Conservation (phyloP, 1,140 invertebrate genomes). For the Doryteuthis pealeii region DNA sequence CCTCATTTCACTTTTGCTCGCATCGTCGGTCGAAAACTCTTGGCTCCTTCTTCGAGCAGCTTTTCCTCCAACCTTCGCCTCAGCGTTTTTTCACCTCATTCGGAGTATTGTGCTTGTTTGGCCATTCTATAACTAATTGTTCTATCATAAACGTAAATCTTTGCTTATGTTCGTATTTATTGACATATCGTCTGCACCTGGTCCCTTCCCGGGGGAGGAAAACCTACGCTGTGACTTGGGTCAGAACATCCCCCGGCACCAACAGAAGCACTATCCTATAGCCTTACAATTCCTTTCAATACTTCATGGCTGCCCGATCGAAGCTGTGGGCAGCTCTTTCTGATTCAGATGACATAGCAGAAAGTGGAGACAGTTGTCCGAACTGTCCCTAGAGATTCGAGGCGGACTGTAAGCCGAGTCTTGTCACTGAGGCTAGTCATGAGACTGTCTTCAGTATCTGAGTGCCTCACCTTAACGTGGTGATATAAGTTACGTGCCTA, state of each 20-base stretch:
- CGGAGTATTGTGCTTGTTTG: slow-evolving; percentile 29
- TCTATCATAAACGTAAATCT: slow-evolving; percentile 36
- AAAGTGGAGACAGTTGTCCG: neutral
- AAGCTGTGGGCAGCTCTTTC: neutral
- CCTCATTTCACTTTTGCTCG: neutral
- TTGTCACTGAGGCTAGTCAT: slow-evolving; percentile 28
- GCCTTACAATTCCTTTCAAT: neutral
- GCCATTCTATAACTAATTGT: slow-evolving; percentile 37
- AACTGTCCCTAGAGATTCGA: neutral
- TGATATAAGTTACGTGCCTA: slow-evolving; percentile 44
- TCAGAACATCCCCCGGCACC: neutral
- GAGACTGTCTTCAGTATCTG: slow-evolving; percentile 38
- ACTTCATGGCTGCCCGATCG: neutral
- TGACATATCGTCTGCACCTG: neutral
- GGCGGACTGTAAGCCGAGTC: neutral
- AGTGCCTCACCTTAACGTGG: slow-evolving; percentile 42
- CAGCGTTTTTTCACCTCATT: slow-evolving; percentile 25
- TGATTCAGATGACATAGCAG: slow-evolving; percentile 7
- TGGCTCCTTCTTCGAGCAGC: neutral
- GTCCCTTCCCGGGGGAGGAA: neutral
- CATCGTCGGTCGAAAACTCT: neutral
- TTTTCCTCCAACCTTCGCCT: slow-evolving; percentile 26
- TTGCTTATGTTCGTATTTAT: slow-evolving; percentile 20
- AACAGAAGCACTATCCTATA: neutral
- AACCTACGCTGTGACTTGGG: neutral